Evolutionary conservation across 1,140 invertebrate species (phyloP), one percentile per base, ranked within the genome.

Genomic region (Drosophila burlai): DNA sequence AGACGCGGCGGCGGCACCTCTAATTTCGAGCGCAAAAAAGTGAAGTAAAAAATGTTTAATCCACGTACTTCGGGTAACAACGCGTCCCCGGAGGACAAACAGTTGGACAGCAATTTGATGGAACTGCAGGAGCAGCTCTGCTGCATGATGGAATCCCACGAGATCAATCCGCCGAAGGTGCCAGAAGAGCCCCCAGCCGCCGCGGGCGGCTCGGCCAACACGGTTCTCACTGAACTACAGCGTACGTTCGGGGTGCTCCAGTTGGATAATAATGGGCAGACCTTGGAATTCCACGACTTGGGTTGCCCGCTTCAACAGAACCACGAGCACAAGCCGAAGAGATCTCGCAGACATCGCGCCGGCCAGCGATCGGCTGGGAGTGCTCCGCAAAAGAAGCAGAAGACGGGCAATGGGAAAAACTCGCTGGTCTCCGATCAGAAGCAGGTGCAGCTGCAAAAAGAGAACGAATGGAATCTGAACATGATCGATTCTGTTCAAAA

Each of bases 221-320:
- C 3, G 11, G 62, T 69, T 9, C 34, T 84, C 16, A 34, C 46
- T 5, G 68, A 90, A 18, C 38, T 90, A 1, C 76, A 75, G 34
- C 43, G 26, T 9, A 67, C 64, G 7, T 63, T 90, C 1, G 5
- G 52, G 6, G 45, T 57, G n/a, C 57, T 81, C 1, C 31, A 31
- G 4, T 43, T 89, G 29, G 43, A 74, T 13, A 40, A 68, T 9
- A 45, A 49, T 40, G 61, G 64, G 0, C 67, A 76, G 1, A 4
- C 16, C 24, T 80, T 79, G 1, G 75, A 90, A 29, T 87, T 83
- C 36, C 83, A 89, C 47, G 61, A 83, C 26, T 49, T 65, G 54
- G 54, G 46, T 2, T 86, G 83, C 76, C 54, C 36, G 2, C 9
- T 15, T n/a, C 57, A 76, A 4, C 8, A 47, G 3, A 10, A 31